phyloP scores from a whole-genome alignment of 2,113 vertebrate genomes.

The Ramphastos sulfuratus region DNA sequence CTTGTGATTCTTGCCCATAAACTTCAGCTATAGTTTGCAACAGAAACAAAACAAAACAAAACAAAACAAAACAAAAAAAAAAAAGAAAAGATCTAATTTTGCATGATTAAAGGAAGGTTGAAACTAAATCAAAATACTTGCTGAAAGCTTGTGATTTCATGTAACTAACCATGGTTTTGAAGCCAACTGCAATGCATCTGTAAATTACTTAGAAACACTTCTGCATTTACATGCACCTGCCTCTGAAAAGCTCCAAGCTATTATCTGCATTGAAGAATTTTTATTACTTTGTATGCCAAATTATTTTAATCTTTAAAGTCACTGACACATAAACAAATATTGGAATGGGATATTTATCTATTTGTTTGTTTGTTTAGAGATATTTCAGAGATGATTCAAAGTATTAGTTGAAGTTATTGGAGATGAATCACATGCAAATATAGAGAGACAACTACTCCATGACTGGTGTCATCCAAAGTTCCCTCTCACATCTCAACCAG shows the following conservation, averaged over 20 bases:
- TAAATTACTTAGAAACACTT: background rate
- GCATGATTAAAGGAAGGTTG: background rate
- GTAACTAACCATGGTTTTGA: background rate
- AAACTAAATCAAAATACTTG: background rate
- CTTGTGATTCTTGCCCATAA: background rate
- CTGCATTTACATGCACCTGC: background rate
- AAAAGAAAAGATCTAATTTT: background rate
- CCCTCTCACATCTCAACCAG: background rate
- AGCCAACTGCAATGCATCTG: background rate
- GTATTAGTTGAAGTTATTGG: background rate
- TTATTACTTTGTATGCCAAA: background rate
- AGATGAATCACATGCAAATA: background rate
- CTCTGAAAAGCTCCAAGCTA: background rate
- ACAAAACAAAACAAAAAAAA: no score
- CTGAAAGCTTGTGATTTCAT: background rate
- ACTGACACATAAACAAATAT: background rate
- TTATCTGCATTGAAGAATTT: background rate
- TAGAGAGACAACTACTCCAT: background rate
- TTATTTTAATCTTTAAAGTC: background rate
- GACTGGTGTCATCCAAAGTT: background rate
- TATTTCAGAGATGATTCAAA: background rate
- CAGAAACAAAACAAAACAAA: background rate
- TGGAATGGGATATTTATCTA: background rate
- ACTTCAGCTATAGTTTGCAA: background rate
- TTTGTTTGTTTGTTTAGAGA: background rate